Evolutionary conservation across 2,888 invertebrate species (phyloP).

Genomic region (Macrophya annulata): DNA sequence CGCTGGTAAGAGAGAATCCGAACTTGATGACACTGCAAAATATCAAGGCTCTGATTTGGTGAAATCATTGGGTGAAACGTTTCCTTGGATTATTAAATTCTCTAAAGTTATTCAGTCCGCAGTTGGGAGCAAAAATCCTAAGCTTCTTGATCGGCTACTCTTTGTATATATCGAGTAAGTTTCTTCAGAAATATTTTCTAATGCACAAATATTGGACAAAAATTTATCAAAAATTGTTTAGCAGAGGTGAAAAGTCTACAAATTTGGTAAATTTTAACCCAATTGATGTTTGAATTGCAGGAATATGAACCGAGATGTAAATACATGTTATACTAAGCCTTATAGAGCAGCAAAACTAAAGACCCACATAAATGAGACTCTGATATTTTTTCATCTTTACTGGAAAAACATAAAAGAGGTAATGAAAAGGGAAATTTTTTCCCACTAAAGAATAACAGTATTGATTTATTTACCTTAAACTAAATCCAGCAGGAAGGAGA

Average conservation of each 20-base stretch:
- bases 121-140: constrained; percentile 67
- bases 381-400: constrained; percentile 77
- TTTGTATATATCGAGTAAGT: constrained; percentile 70
- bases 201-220: too few relatives aligned
- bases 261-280: neutral
- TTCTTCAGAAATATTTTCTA: neutral
- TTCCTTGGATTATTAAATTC: constrained; percentile 70
- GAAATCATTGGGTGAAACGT: constrained; percentile 61
- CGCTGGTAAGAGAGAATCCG: neutral
- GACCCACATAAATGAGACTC: constrained; percentile 72
- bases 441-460: neutral
- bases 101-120: constrained; percentile 65
- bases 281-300: constrained; percentile 64
- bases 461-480: neutral
- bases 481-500: neutral
- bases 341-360: constrained; percentile 72
- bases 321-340: constrained; percentile 68
- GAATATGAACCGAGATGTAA: constrained; percentile 72
- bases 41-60: constrained; percentile 28
- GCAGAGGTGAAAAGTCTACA: neutral
- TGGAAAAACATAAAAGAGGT: constrained; percentile 77
- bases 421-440: constrained; percentile 57
- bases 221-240: neutral
- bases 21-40: neutral
- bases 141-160: constrained; percentile 66